Conservation (phyloP, 2,888 invertebrate genomes). For the Amblyjoppa fuscipennis region DNA sequence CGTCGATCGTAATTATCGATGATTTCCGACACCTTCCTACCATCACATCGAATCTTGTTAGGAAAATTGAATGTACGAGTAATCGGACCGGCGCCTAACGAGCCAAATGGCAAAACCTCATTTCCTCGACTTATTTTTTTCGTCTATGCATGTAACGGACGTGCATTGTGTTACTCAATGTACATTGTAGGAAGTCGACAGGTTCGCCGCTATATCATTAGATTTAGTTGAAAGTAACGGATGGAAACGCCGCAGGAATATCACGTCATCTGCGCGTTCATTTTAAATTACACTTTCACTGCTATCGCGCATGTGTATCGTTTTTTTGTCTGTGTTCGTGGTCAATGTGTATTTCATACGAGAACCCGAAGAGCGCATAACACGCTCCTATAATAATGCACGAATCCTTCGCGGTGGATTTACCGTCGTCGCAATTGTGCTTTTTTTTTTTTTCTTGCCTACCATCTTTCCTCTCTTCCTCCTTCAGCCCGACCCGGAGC, state of each 20-base stretch:
- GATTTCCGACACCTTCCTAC: constrained; percentile 5
- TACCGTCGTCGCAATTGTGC: constrained; percentile 43
- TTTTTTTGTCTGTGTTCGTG: constrained; percentile 8
- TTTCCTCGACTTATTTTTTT: constrained; percentile 61
- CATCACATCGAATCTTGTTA: constrained; percentile 21
- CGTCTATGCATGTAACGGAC: constrained; percentile 58
- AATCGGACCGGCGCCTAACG: constrained; percentile 42
- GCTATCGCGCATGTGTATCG: constrained; percentile 37
- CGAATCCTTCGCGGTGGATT: constrained; percentile 61
- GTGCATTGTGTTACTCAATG: constrained; percentile 71
- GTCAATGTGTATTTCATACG: constrained; percentile 21
- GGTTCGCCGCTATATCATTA: constrained; percentile 68
- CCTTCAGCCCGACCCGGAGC: constrained; percentile 24
- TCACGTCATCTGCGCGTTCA: constrained; percentile 70
- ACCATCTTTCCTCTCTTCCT: constrained; percentile 53
- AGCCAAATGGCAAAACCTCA: constrained; percentile 33
- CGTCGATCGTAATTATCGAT: constrained; percentile 15
- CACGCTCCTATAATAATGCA: constrained; percentile 66
- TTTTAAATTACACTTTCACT: constrained; percentile 73
- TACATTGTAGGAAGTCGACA: constrained; percentile 69
- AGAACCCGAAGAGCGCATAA: constrained; percentile 65
- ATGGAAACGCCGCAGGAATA: constrained; percentile 69
- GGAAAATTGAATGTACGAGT: background rate
- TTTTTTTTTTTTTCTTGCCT: constrained; percentile 1
- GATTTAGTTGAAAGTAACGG: constrained; percentile 72